Base-by-base conservation (phyloP, 2,797 vertebrate genomes). In the Botia kubotai region DNA sequence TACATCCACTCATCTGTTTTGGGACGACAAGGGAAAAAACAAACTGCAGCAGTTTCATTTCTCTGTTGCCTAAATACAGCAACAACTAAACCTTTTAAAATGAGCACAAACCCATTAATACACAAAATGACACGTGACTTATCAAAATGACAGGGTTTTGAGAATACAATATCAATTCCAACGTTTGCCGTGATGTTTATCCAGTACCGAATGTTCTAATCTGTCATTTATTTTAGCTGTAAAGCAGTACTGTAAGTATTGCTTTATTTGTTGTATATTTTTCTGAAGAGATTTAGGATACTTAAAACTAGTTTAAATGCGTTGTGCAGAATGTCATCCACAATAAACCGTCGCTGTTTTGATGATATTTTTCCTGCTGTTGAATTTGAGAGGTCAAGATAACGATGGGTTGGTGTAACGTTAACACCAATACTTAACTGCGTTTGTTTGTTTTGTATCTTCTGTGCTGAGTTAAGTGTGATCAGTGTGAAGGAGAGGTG, bases 391-490 rank as follows among this genome's bases (percentile, higher is more conserved):
- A n/a, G n/a, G n/a, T n/a, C n/a, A n/a, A n/a, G n/a, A n/a, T n/a
- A n/a, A n/a, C n/a, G n/a, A n/a, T n/a, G n/a, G n/a, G n/a, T n/a
- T n/a, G n/a, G n/a, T n/a, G n/a, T n/a, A n/a, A n/a, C n/a, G n/a
- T n/a, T n/a, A n/a, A n/a, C n/a, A n/a, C n/a, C n/a, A n/a, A n/a
- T n/a, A n/a, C n/a, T n/a, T n/a, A n/a, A n/a, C n/a, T n/a, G n/a
- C n/a, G n/a, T 77, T 78, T 77, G 39, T 91, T 93, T 92, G 93
- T 90, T 87, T 84, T 63, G 10, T 43, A 26, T 79, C 72, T 88
- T 86, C 72, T 82, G 82, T 77, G 89, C 85, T 92, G 91, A 92
- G 70, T 92, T 90, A 90, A 90, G 90, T 90, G 91, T 88, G 66
- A 81, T 83, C 79, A 73, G 71, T 72, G 75, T 68, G 46, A 77